Evolutionary conservation across 2,797 vertebrate genomes (phyloP), one percentile per base, ranked within the genome.

Genomic region (Tangara arthus): DNA sequence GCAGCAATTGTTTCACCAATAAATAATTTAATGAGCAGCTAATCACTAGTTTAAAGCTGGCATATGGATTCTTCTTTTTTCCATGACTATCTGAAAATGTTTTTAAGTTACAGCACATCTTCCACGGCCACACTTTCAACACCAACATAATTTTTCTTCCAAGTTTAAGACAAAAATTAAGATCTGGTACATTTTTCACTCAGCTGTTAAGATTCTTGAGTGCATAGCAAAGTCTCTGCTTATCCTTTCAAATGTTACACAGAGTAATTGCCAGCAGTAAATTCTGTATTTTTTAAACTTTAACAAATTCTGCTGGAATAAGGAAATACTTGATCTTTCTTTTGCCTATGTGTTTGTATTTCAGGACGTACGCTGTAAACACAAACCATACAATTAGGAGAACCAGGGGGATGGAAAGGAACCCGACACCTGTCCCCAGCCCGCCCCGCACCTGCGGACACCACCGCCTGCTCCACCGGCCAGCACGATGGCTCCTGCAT

Each of bases 401-500:
- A 27, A 46, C 7, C 3, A 5, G n/a, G 78, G 80, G 77, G 39
- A 34, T 23, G 41, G 41, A 30, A 49, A 49, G 21, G 1, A 28
- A 28, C 26, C 34, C 72, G 20, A 10, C 22, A n/a, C 19, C 52
- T 35, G 72, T 23, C 15, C 50, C 32, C 64, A 42, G 34, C 34
- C 30, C 34, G 10, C 46, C 13, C 50, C 15, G 13, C 79, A 24
- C 70, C 50, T 12, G 64, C 35, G 4, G 66, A 4, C 47, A 11
- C 7, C 16, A 4, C 55, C 16, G 63, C 70, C 77, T 11, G 52
- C 77, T 14, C 53, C 87, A 8, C 5, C 35, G 5, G 15, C 12
- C 49, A 3, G 11, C 4, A 7, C 35, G 23, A 6, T 0, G 23
- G 2, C 66, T 21, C 85, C 9, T 0, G 4, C 47, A 3, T 2